Percentiles rank a stretch among this genome's conserved stretches.
Evolutionary conservation across 2,113 vertebrate genomes (phyloP).

Genomic region (Poeciliopsis prolifica): DNA sequence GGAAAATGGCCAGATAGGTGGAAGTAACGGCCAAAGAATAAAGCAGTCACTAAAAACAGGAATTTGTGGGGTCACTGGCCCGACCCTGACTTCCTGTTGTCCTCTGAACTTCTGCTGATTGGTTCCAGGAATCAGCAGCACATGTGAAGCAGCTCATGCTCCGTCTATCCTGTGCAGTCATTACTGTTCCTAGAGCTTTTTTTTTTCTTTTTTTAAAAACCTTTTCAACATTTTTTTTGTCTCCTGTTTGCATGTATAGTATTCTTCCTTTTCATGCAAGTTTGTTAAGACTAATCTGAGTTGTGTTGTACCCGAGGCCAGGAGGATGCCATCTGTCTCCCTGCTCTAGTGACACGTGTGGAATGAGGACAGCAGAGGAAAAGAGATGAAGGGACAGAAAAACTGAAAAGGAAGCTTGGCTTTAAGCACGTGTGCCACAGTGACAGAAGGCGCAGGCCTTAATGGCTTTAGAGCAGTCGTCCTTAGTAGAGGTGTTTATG

Average conservation of each 20-base stretch:
- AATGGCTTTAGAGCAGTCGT: conserved; percentile 36
- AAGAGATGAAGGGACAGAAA: conserved; percentile 36
- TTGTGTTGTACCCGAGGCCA: conserved; percentile 51
- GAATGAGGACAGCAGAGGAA: conserved; percentile 51
- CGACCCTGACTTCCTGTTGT: conserved; percentile 81
- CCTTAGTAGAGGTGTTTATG: conserved; percentile 41
- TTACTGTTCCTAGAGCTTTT: conserved; percentile 2
- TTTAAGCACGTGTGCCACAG: conserved; percentile 52
- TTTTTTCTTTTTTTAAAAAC: neutral
- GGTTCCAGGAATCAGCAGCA: conserved; percentile 64
- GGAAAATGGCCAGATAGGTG: conserved; percentile 33
- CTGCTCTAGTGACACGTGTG: conserved; percentile 72
- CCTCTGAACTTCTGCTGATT: conserved; percentile 67
- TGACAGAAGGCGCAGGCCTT: conserved; percentile 36
- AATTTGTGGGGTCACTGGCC: conserved; percentile 71
- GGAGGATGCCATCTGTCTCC: conserved; percentile 73
- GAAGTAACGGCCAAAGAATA: conserved; percentile 50
- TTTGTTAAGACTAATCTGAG: conserved; percentile 38
- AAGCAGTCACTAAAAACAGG: conserved; percentile 76
- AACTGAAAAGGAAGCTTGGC: conserved; percentile 25
- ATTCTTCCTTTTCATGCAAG: conserved; percentile 7
- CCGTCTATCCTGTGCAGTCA: neutral
- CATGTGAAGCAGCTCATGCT: conserved; percentile 9
- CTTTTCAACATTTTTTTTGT: neutral
- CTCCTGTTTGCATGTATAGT: neutral